These are phyloP conservation scores for Murina feae DNA, from an alignment of 2,113 vertebrate species.

Conservation along the genomic window DNA sequence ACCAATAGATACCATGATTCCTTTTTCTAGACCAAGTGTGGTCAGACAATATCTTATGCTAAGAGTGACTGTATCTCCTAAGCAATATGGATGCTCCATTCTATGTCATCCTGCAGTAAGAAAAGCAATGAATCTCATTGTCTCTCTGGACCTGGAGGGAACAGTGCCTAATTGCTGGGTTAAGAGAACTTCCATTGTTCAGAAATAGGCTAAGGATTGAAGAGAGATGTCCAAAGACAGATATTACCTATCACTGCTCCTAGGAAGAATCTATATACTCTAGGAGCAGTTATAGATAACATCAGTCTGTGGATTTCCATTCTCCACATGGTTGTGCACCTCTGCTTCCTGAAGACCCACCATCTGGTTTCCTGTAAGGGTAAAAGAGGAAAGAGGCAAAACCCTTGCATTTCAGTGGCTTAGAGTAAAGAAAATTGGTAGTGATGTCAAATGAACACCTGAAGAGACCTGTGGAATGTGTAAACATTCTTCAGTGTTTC, in stretches of 20 bases:
- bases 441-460: neutral
- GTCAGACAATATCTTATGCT: neutral
- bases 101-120: neutral
- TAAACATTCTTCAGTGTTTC: neutral
- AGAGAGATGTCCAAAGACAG: neutral
- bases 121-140: neutral
- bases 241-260: neutral
- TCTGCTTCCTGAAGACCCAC: neutral
- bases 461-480: neutral
- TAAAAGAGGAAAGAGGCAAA: neutral
- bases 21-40: neutral
- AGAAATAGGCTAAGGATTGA: neutral
- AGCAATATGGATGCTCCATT: neutral
- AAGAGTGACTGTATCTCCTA: neutral
- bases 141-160: neutral
- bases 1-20: neutral
- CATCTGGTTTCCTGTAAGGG: neutral
- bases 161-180: neutral
- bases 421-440: neutral
- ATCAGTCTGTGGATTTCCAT: neutral
- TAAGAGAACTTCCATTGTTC: neutral
- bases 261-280: neutral
- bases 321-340: neutral
- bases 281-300: neutral
- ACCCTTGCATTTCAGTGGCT: neutral